phyloP scores from a whole-genome alignment of 1,140 invertebrate species.

The Sarcophaga bullata region DNA sequence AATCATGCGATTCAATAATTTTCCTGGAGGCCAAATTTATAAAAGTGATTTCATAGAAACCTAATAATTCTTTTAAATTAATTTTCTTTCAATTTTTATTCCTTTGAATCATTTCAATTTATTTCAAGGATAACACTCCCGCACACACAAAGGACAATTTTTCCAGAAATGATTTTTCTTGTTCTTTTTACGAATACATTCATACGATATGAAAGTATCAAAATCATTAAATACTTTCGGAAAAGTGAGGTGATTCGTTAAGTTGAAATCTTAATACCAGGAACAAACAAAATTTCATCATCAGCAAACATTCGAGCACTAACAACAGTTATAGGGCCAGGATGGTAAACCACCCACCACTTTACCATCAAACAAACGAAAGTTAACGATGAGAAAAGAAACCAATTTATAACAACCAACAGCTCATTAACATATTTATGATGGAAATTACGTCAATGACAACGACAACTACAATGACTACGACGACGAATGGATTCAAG shows the following conservation, averaged over 20 bases:
- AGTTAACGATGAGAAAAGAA: background rate
- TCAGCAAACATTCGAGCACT: background rate
- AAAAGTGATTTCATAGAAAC: too few species aligned
- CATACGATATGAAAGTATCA: background rate
- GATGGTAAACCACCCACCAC: too few species aligned
- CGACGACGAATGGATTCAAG: constrained; percentile 37
- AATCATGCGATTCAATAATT: too few species aligned
- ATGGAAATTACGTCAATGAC: constrained; percentile 37
- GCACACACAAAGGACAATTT: background rate
- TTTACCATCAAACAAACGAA: background rate
- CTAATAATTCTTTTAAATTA: too few species aligned
- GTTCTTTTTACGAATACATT: background rate
- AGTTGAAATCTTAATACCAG: background rate
- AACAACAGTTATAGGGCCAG: background rate
- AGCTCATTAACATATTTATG: constrained; percentile 36
- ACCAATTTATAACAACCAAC: constrained; percentile 27
- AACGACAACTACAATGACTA: background rate
- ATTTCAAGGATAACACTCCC: background rate
- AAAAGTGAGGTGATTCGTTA: too few species aligned
- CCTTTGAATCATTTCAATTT: background rate
- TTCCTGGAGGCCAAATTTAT: too few species aligned
- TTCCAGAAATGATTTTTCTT: background rate
- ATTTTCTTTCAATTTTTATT: too few species aligned
- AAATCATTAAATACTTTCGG: background rate
- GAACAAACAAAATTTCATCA: background rate